phyloP scores from a whole-genome alignment of 2,888 invertebrate species.

The Therioaphis trifolii region DNA sequence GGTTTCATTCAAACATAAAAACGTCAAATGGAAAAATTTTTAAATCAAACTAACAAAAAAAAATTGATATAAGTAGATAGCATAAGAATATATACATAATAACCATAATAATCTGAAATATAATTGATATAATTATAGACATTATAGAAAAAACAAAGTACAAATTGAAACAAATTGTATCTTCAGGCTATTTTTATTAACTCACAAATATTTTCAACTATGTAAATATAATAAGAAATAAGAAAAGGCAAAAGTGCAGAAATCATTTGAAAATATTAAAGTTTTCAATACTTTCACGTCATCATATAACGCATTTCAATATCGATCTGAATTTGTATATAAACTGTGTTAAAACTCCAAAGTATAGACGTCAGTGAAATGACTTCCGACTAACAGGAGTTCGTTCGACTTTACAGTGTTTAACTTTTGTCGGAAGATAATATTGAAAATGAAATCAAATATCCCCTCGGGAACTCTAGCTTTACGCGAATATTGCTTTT shows the following conservation, averaged over 20 bases:
- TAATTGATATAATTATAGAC: not conserved
- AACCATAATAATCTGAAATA: not conserved
- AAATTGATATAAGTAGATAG: not conserved
- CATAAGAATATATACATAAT: not conserved
- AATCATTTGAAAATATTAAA: not conserved
- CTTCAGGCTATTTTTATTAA: not conserved
- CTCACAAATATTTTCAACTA: not conserved
- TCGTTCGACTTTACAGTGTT: constrained; percentile 37
- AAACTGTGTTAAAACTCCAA: constrained; percentile 28
- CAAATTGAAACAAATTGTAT: not conserved
- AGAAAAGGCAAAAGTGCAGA: not conserved
- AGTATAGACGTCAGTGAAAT: constrained; percentile 51
- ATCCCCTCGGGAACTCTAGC: constrained; percentile 35
- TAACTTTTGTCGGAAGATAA: constrained; percentile 52
- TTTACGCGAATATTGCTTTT: constrained; percentile 57
- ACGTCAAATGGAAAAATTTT: not conserved
- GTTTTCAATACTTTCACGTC: not conserved
- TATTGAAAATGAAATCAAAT: constrained; percentile 62
- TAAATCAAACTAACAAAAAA: not conserved
- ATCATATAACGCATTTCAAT: constrained; percentile 14
- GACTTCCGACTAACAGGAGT: constrained; percentile 50
- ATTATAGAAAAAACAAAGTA: not conserved
- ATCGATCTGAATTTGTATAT: not conserved
- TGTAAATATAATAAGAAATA: not conserved
- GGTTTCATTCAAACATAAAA: not conserved